phyloP scores from a whole-genome alignment of 1,140 invertebrate genomes.

The Cotesia vestalis region DNA sequence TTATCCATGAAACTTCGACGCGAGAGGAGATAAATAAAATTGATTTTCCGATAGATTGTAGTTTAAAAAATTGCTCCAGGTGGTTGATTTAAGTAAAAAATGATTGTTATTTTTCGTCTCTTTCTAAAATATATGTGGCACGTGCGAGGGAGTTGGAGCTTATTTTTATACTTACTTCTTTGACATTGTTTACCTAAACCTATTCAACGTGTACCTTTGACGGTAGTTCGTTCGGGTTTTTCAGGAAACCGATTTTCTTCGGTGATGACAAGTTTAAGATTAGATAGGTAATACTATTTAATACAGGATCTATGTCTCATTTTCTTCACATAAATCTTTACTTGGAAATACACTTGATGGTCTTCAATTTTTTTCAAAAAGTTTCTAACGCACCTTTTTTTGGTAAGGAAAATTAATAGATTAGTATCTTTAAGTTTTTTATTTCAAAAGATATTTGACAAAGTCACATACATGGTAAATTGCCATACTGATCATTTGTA shows the following conservation, averaged over 20 bases:
- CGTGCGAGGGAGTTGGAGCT: conserved; percentile 33
- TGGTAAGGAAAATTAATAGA: too few relatives aligned
- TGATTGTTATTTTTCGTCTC: conserved; percentile 21
- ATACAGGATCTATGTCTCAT: neutral
- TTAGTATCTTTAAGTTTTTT: too few relatives aligned
- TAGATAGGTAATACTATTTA: too few relatives aligned
- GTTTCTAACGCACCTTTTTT: too few relatives aligned
- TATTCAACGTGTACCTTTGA: neutral
- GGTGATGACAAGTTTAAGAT: neutral
- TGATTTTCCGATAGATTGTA: conserved; percentile 14
- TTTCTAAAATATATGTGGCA: conserved; percentile 1
- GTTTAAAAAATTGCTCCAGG: neutral
- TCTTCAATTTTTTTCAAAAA: too few relatives aligned
- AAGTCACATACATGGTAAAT: too few relatives aligned
- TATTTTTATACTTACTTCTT: neutral
- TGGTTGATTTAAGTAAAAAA: neutral
- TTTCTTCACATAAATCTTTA: conserved; percentile 12
- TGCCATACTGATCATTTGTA: too few relatives aligned
- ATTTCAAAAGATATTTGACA: too few relatives aligned
- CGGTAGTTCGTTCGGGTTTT: too few relatives aligned
- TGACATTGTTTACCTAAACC: neutral
- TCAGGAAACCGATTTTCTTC: neutral
- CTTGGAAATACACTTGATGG: neutral
- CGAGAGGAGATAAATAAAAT: neutral
- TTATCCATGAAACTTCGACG: too few relatives aligned